Evolutionary conservation across 1,140 invertebrate genomes (phyloP), one percentile per base, ranked within the genome.

Genomic region (Papilio dardanus): DNA sequence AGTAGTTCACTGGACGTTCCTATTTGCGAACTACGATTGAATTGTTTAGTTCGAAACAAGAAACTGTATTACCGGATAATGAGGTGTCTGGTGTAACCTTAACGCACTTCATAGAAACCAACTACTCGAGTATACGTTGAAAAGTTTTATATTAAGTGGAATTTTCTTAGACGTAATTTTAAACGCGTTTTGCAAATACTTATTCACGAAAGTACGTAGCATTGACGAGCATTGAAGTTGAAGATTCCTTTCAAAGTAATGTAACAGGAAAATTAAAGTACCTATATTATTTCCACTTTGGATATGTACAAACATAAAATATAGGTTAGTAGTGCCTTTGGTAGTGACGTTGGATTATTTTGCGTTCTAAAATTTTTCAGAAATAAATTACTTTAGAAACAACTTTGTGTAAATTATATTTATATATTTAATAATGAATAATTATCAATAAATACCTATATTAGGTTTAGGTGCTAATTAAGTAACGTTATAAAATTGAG

Each of bases 11-110:
- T 85, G 80, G 82, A 87, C 80, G 76, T 79, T 78, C 83, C 86
- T 86, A 88, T 84, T 84, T 79, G 81, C 81, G 79, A 81, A 79
- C 83, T 77, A 71, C 78, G 77, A 86, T 86, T 84, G 83, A 83
- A 81, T 84, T 88, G 88, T 90, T 91, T 87, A 81, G 76, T 67
- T 83, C 85, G 85, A 76, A 88, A 89, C 80, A 78, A 78, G 85
- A 88, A 50, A 81, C 80, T 69, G 21, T 69, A 42, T 78, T 76
- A 77, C 54, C 77, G 65, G 35, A 40, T 50, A 76, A 76, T 67
- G 21, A n/a, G 40, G 42, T 73, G 46, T 73, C 50, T 19, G n/a
- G 71, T 73, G 71, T 8, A 19, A 24, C 31, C 21, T 7, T 37
- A 58, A 31, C 46, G 31, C 50, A 33, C 35, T 73, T 73, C 71